These are phyloP conservation scores for Dreissena rostriformis DNA, from an alignment of 1,140 invertebrate genomes.

Conservation along the genomic window DNA sequence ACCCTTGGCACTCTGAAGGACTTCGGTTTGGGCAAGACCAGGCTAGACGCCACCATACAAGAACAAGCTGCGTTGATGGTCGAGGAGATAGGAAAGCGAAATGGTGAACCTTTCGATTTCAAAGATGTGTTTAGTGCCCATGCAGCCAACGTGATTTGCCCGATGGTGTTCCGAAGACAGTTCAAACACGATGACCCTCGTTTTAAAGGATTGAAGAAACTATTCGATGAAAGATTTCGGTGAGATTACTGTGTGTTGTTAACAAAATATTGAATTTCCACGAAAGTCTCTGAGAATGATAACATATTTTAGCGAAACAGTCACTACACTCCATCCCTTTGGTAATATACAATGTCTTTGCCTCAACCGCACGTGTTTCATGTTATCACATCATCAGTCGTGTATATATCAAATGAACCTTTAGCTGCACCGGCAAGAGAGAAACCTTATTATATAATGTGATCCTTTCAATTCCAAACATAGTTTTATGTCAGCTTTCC, in stretches of 20 bases:
- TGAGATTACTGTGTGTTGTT: conserved; percentile 17
- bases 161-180: conserved; percentile 19
- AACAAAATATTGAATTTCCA: background rate
- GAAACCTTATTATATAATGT: too few relatives aligned
- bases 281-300: background rate
- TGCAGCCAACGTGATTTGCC: conserved; percentile 25
- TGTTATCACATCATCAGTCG: background rate
- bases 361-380: background rate
- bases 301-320: background rate
- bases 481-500: too few relatives aligned
- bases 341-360: background rate
- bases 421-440: background rate
- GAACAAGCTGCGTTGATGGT: conserved; percentile 20
- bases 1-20: conserved; percentile 26
- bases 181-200: conserved; percentile 35
- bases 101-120: conserved; percentile 34
- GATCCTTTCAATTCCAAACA: too few relatives aligned
- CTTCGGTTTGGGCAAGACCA: conserved; percentile 45
- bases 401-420: background rate
- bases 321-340: background rate
- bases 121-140: background rate
- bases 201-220: conserved; percentile 3
- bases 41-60: conserved; percentile 29
- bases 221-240: conserved; percentile 23
- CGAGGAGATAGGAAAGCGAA: background rate